Base-by-base conservation (phyloP, 1,140 invertebrate genomes). In the Andrena cerasifolii region DNA sequence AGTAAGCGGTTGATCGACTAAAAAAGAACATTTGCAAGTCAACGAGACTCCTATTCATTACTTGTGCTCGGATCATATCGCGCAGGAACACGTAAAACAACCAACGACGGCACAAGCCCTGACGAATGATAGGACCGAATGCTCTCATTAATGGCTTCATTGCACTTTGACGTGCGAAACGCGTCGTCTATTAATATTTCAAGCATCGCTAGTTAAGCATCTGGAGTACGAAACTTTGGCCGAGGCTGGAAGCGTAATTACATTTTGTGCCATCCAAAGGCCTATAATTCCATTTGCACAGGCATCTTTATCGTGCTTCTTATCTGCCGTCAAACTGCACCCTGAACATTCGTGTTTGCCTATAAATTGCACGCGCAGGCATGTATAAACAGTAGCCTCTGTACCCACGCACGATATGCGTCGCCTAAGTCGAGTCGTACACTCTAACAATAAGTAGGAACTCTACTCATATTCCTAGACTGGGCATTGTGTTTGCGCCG, bases 121-220 rank as follows among this genome's bases (percentile, higher is more conserved):
- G n/a, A n/a, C n/a, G n/a, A n/a, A n/a, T n/a, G n/a, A n/a, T n/a
- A n/a, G n/a, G n/a, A n/a, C n/a, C n/a, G n/a, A n/a, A n/a, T n/a
- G n/a, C n/a, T n/a, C n/a, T n/a, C n/a, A n/a, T n/a, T n/a, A n/a
- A n/a, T n/a, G n/a, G n/a, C n/a, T n/a, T n/a, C n/a, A n/a, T n/a
- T n/a, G n/a, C n/a, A n/a, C n/a, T n/a, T n/a, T n/a, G n/a, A n/a
- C n/a, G n/a, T n/a, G n/a, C n/a, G n/a, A n/a, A n/a, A n/a, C n/a
- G n/a, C n/a, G n/a, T n/a, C n/a, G n/a, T n/a, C n/a, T n/a, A 56
- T 75, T 45, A 84, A 84, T 75, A 56, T 75, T 80, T 76, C 26
- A 79, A 49, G 7, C n/a, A 12, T 65, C 49, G 18, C 28, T 72
- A 53, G 79, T 76, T 76, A 80, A 53, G 36, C 14, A 28, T 14